A percentile compares a stretch with the other conserved stretches of the same genome.
phyloP scores from a whole-genome alignment of 2,113 vertebrate species.

The Rhabdomys dilectus region DNA sequence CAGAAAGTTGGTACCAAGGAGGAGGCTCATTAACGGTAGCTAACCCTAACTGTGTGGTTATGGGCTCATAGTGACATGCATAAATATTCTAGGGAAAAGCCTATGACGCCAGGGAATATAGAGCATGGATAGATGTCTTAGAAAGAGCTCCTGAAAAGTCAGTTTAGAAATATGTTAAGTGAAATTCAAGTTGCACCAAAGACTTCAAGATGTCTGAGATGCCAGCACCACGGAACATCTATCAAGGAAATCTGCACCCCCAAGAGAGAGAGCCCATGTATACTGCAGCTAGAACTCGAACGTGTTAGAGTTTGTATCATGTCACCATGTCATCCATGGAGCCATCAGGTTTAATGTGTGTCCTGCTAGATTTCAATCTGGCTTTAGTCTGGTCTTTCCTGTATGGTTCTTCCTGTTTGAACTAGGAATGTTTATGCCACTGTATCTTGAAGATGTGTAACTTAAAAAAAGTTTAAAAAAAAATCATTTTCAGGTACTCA shows the following conservation, averaged over 20 bases:
- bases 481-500: not conserved
- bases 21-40: not conserved
- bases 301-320: rapidly evolving
- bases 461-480: not conserved
- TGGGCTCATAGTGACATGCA: not conserved
- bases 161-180: not conserved
- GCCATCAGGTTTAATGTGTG: not conserved
- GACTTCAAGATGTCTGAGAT: not conserved
- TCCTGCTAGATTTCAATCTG: not conserved
- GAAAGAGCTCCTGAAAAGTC: not conserved
- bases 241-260: not conserved
- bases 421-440: not conserved
- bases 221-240: too few relatives aligned
- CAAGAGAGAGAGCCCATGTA: not conserved
- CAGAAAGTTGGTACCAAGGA: not conserved
- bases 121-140: not conserved
- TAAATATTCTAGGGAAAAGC: not conserved
- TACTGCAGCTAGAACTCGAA: not conserved
- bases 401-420: not conserved
- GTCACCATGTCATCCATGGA: not conserved
- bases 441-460: not conserved
- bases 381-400: not conserved
- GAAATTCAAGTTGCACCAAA: not conserved
- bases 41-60: not conserved
- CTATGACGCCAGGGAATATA: not conserved